These are phyloP conservation scores for Cantharis flavilabris DNA, from an alignment of 2,888 invertebrate species.

Conservation along the genomic window DNA sequence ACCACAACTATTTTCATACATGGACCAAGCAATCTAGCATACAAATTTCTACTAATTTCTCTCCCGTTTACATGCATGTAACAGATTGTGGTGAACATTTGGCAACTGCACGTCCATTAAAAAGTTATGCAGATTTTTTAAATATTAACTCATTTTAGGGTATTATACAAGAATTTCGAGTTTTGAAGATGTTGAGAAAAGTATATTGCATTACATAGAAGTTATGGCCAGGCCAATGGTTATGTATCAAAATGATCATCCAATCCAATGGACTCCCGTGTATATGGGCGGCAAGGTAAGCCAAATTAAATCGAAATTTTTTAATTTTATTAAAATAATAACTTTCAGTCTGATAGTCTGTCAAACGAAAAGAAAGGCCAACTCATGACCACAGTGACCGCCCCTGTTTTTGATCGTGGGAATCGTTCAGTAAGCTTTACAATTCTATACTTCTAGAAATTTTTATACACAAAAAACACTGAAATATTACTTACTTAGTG, in stretches of 20 bases:
- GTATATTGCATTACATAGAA: slow-evolving; percentile 92
- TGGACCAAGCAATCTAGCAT: background rate
- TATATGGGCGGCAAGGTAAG: slow-evolving; percentile 82
- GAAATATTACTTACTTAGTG: too few species aligned
- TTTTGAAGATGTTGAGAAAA: slow-evolving; percentile 84
- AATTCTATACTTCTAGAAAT: background rate
- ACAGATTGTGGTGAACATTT: background rate
- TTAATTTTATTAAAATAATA: background rate
- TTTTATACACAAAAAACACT: too few species aligned
- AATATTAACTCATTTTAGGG: slow-evolving; percentile 62
- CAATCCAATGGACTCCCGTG: slow-evolving; percentile 94
- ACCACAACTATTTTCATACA: background rate
- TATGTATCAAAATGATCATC: slow-evolving; percentile 88
- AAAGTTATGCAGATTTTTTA: background rate
- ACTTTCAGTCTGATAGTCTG: slow-evolving; percentile 68
- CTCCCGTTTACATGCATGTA: background rate
- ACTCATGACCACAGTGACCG: slow-evolving; percentile 90
- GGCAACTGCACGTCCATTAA: background rate
- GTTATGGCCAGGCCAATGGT: slow-evolving; percentile 97
- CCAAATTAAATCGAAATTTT: slow-evolving; percentile 26
- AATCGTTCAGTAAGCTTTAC: slow-evolving; percentile 73
- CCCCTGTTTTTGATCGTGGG: slow-evolving; percentile 92
- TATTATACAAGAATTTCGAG: slow-evolving; percentile 90
- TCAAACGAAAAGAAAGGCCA: slow-evolving; percentile 74
- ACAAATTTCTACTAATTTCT: background rate